Conservation (phyloP, 2,797 vertebrate genomes). For the Pelochelys cantorii region DNA sequence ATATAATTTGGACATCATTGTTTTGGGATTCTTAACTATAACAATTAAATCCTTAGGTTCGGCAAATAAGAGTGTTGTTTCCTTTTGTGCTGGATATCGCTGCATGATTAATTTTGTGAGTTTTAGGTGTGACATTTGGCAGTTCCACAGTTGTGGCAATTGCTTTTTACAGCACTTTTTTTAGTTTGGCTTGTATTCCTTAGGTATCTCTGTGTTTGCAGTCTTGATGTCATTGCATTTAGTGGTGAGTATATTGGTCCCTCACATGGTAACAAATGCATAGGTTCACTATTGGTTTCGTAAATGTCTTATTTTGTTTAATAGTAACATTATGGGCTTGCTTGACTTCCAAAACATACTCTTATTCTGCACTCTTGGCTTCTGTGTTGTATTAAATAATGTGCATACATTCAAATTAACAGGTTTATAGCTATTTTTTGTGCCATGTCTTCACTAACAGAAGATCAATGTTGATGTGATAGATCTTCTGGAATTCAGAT, state of each 20-base stretch:
- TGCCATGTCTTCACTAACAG: too few species aligned
- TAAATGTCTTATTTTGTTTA: not conserved
- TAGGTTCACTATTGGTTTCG: not conserved
- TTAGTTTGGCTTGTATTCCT: not conserved
- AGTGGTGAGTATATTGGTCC: not conserved
- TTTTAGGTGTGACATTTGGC: conserved; percentile 23
- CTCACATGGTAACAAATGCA: not conserved
- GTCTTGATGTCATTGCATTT: not conserved
- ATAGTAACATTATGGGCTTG: not conserved
- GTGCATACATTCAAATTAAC: too few species aligned
- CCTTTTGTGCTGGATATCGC: not conserved
- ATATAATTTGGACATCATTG: not conserved
- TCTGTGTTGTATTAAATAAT: not conserved
- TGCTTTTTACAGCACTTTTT: not conserved
- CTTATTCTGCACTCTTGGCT: not conserved
- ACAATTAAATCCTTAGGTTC: not conserved
- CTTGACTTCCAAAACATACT: not conserved
- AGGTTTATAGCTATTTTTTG: too few species aligned
- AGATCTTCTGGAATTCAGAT: too few species aligned
- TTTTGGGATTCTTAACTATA: not conserved
- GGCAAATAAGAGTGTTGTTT: not conserved
- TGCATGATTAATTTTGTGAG: not conserved
- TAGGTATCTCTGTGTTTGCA: not conserved
- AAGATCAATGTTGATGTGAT: too few species aligned
- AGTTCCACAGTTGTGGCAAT: not conserved